Percentiles rank a stretch among this genome's conserved stretches.
Conservation (phyloP, 2,888 invertebrate species). For the Tinea pellionella region DNA sequence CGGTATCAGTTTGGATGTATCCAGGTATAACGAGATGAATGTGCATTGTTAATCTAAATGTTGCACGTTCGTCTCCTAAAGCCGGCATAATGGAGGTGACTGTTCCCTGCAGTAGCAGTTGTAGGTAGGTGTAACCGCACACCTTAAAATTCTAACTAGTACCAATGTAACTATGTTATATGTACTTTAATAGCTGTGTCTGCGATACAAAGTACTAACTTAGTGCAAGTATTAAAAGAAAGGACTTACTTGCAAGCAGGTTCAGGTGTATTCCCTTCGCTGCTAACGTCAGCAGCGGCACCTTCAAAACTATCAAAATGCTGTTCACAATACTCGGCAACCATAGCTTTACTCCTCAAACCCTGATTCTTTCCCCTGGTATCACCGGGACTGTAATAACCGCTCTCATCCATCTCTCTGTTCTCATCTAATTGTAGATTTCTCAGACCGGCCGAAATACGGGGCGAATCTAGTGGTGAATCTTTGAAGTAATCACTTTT, state of each 20-base stretch:
- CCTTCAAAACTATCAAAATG: conserved; percentile 53
- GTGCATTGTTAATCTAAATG: too few species aligned
- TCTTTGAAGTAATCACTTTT: conserved; percentile 54
- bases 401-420: conserved; percentile 63
- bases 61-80: too few species aligned
- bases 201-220: too few species aligned
- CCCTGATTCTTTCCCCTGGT: conserved; percentile 19
- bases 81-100: too few species aligned
- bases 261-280: conserved; percentile 40
- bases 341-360: conserved; percentile 20
- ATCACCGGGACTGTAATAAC: conserved; percentile 56
- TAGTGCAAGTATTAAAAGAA: not conserved
- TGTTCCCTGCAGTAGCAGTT: too few species aligned
- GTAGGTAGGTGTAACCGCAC: too few species aligned
- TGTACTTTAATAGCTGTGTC: too few species aligned
- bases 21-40: too few species aligned
- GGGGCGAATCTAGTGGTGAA: conserved; percentile 49
- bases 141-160: too few species aligned
- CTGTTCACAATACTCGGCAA: conserved; percentile 27
- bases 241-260: conserved; percentile 41
- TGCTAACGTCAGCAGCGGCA: conserved; percentile 35
- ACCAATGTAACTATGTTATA: too few species aligned
- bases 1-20: too few species aligned
- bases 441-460: conserved; percentile 49
- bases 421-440: conserved; percentile 56